Evolutionary conservation across 2,113 vertebrate species (phyloP).

Genomic region (Alethe diademata): DNA sequence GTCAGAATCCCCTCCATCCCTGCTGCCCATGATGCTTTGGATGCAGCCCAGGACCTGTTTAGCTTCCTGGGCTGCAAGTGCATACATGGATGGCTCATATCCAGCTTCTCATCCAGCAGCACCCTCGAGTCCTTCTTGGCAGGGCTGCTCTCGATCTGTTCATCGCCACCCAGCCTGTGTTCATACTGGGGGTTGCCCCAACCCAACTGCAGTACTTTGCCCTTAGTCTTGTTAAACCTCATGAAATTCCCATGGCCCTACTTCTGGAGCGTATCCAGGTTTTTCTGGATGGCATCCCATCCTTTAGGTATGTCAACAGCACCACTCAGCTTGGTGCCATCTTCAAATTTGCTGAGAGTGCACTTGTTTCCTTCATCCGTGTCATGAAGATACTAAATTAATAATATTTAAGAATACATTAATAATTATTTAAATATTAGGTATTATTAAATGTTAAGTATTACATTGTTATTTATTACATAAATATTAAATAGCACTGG

Average conservation of each 20-base stretch:
- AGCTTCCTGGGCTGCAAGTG: not conserved
- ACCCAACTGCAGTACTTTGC: too few species aligned
- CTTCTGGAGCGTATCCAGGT: not conserved
- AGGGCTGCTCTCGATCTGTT: rapidly evolving
- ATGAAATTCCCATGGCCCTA: not conserved
- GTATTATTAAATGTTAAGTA: not conserved
- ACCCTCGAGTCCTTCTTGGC: not conserved
- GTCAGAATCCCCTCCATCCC: rapidly evolving
- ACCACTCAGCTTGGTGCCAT: not conserved
- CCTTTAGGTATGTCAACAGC: not conserved
- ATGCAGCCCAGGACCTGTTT: not conserved
- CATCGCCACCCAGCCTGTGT: not conserved
- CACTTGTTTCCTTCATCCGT: not conserved
- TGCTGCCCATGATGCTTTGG: rapidly evolving
- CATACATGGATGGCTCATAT: not conserved
- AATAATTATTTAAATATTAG: not conserved
- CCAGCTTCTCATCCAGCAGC: not conserved
- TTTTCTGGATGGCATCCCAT: not conserved
- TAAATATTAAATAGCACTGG: not conserved
- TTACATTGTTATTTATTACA: not conserved
- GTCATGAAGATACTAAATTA: not conserved
- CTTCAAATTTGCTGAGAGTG: not conserved
- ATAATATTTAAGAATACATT: not conserved
- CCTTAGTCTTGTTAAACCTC: not conserved
- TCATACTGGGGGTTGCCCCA: not conserved